These are phyloP conservation scores for Theristicus caerulescens DNA, from an alignment of 2,113 vertebrate genomes.

Conservation along the genomic window DNA sequence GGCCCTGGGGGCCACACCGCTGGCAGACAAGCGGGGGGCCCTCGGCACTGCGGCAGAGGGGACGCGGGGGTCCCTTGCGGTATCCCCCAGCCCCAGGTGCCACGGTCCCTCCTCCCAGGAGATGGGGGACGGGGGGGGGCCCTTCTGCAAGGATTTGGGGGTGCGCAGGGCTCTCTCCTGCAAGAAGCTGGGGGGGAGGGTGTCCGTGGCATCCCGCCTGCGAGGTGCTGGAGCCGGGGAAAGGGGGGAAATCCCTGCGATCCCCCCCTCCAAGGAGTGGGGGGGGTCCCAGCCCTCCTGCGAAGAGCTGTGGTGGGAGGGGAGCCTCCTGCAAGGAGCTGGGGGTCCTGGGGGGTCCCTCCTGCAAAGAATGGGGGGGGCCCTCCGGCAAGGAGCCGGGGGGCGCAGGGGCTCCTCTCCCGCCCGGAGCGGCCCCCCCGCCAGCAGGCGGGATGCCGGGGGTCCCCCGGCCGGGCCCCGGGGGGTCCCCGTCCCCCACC, in stretches of 20 bases:
- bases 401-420: neutral
- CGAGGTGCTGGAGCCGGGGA: neutral
- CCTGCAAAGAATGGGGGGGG: neutral
- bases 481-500: neutral
- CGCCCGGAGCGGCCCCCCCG: no score
- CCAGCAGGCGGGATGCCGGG: no score
- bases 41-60: neutral
- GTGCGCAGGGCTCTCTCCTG: neutral
- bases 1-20: neutral
- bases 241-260: neutral
- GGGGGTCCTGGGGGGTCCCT: neutral
- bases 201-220: neutral
- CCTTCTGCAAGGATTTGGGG: neutral
- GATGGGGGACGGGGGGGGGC: no score
- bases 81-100: neutral
- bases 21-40: no score
- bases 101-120: neutral
- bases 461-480: no score
- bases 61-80: accelerated
- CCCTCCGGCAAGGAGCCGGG: neutral
- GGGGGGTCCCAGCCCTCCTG: neutral
- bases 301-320: neutral
- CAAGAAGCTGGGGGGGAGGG: neutral
- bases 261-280: neutral
- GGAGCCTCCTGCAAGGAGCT: neutral